Evolutionary conservation across 1,140 invertebrate species (phyloP).

Genomic region (Brachionus paranguensis): DNA sequence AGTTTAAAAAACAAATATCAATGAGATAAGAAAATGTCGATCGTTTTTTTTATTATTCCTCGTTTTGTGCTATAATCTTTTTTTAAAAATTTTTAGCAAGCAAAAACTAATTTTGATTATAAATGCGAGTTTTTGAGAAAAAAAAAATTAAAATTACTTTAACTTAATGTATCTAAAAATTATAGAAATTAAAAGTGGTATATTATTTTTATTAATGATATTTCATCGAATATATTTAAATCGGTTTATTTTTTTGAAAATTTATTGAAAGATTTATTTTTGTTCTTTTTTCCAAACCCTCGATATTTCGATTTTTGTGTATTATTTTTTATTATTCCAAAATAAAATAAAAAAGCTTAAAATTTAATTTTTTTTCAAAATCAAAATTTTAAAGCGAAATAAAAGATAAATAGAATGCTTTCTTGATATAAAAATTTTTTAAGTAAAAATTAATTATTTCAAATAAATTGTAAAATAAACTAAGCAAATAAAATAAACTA

Average conservation of each 20-base stretch:
- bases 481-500: background rate
- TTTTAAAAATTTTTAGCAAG: background rate
- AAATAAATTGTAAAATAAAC: background rate
- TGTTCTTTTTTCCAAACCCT: background rate
- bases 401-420: too few species aligned
- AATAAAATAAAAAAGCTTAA: background rate
- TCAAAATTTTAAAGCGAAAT: too few species aligned
- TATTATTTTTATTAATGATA: background rate
- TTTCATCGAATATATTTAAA: background rate
- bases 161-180: background rate
- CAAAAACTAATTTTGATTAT: background rate
- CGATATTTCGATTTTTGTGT: background rate
- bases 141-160: background rate
- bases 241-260: background rate
- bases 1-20: background rate
- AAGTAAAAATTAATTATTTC: too few species aligned
- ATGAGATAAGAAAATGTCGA: background rate
- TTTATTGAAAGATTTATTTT: background rate
- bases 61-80: background rate
- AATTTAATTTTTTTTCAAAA: too few species aligned
- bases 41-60: background rate
- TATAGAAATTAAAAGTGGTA: background rate
- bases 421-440: too few species aligned
- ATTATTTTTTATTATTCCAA: background rate
- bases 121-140: background rate